Percentiles rank a stretch among this genome's conserved stretches.
Evolutionary conservation across 2,888 invertebrate genomes (phyloP).

Genomic region (Polietes domitor): DNA sequence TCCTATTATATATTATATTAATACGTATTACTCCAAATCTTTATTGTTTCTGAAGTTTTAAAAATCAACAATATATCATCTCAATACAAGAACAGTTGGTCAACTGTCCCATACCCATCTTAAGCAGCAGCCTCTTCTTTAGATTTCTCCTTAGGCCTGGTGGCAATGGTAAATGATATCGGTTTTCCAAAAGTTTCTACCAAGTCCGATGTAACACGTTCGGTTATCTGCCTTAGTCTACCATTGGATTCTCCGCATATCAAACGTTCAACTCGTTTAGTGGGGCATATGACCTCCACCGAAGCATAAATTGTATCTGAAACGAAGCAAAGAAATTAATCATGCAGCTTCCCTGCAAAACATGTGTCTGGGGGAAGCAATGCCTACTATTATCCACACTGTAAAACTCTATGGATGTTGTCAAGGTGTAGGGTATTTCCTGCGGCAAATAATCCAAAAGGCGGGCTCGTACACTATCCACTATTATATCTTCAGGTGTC

Average conservation of each 20-base stretch:
- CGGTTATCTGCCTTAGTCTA: constrained; percentile 87
- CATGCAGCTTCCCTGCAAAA: background rate
- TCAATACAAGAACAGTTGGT: too few species aligned
- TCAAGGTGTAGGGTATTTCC: constrained; percentile 92
- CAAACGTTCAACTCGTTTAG: constrained; percentile 84
- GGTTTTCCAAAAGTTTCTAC: constrained; percentile 85
- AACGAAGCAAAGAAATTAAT: constrained; percentile 24
- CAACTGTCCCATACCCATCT: too few species aligned
- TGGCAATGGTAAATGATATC: constrained; percentile 79
- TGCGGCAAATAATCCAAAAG: constrained; percentile 91
- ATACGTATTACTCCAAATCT: background rate
- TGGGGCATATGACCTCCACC: constrained; percentile 85
- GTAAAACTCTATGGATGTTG: constrained; percentile 85
- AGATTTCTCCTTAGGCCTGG: constrained; percentile 62
- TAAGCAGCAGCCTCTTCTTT: too few species aligned
- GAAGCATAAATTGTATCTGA: constrained; percentile 83
- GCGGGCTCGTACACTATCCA: constrained; percentile 90
- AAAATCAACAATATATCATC: background rate
- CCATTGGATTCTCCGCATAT: constrained; percentile 87
- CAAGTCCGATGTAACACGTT: constrained; percentile 84
- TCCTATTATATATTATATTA: too few species aligned
- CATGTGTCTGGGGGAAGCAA: too few species aligned
- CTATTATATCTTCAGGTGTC: constrained; percentile 85
- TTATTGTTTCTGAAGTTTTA: background rate
- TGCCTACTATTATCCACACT: constrained; percentile 83